These are phyloP conservation scores for Microctonus brassicae DNA, from an alignment of 2,888 invertebrate species.

Conservation along the genomic window DNA sequence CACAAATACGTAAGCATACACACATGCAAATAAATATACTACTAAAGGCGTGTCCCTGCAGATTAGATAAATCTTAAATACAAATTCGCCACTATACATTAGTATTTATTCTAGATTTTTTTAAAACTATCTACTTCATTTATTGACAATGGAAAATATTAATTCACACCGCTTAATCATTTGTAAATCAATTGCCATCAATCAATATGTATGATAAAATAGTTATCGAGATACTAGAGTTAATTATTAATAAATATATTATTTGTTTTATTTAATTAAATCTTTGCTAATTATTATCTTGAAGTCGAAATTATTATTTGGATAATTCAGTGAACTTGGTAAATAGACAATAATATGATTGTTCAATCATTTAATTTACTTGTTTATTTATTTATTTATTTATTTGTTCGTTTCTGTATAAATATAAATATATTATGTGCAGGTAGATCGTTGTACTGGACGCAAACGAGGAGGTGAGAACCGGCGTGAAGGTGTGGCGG, in stretches of 20 bases:
- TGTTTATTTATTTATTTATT: not conserved
- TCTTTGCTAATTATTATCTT: too few relatives aligned
- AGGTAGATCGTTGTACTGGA: conserved; percentile 48
- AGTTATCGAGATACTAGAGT: too few relatives aligned
- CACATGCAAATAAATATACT: not conserved
- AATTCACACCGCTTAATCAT: too few relatives aligned
- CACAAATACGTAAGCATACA: not conserved
- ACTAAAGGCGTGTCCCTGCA: conserved; percentile 17
- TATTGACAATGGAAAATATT: conserved; percentile 1
- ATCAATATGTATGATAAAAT: not conserved
- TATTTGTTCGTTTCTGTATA: not conserved
- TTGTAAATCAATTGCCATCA: too few relatives aligned
- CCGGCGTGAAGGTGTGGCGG: conserved; percentile 48
- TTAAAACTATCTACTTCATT: not conserved
- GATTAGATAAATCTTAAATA: conserved; percentile 16
- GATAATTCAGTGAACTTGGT: too few relatives aligned
- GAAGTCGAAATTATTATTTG: too few relatives aligned
- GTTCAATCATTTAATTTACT: too few relatives aligned
- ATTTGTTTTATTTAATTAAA: too few relatives aligned
- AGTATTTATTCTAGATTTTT: not conserved
- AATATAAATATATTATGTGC: conserved; percentile 13
- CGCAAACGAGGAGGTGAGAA: conserved; percentile 52
- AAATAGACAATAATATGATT: too few relatives aligned
- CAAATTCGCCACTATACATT: not conserved
- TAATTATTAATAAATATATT: too few relatives aligned